Percentiles rank a stretch among this genome's conserved stretches.
Evolutionary conservation across 2,797 vertebrate genomes (phyloP).

Genomic region (Notolepis coatsorum): DNA sequence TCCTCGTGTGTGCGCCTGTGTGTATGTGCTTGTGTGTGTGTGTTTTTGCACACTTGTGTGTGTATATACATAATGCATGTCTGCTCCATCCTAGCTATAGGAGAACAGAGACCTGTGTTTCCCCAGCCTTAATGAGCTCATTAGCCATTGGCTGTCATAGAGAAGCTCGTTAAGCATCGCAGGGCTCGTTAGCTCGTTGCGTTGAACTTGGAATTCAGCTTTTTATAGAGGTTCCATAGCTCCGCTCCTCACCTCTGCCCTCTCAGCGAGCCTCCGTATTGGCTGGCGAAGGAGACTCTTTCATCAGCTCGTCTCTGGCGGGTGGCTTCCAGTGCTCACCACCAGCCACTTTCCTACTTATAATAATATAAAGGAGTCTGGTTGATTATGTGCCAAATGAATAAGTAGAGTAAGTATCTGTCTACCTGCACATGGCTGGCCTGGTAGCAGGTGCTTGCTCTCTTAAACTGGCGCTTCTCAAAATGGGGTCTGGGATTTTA

Average conservation of each 20-base stretch:
- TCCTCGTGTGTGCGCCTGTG: not conserved
- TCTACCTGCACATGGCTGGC: too few relatives aligned
- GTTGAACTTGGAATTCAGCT: not conserved
- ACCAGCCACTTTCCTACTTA: too few relatives aligned
- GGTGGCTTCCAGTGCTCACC: too few relatives aligned
- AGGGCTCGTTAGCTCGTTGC: constrained; percentile 4
- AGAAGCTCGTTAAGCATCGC: constrained; percentile 13
- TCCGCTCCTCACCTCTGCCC: not conserved
- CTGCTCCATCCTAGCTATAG: constrained; percentile 4
- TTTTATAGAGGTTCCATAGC: not conserved
- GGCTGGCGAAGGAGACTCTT: not conserved
- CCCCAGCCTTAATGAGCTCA: constrained; percentile 35
- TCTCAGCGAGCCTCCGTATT: not conserved
- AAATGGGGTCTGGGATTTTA: too few relatives aligned
- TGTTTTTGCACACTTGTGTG: too few relatives aligned
- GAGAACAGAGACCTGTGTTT: constrained; percentile 35
- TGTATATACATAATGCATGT: not conserved
- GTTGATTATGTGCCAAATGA: too few relatives aligned
- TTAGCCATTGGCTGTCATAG: constrained; percentile 22
- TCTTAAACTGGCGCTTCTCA: too few relatives aligned
- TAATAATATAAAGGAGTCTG: too few relatives aligned
- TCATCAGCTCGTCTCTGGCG: too few relatives aligned
- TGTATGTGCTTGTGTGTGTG: not conserved
- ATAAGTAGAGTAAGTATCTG: too few relatives aligned
- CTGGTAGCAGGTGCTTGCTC: too few relatives aligned